Evolutionary conservation across 2,888 invertebrate genomes (phyloP).

Genomic region (Philopedon plagiatum): DNA sequence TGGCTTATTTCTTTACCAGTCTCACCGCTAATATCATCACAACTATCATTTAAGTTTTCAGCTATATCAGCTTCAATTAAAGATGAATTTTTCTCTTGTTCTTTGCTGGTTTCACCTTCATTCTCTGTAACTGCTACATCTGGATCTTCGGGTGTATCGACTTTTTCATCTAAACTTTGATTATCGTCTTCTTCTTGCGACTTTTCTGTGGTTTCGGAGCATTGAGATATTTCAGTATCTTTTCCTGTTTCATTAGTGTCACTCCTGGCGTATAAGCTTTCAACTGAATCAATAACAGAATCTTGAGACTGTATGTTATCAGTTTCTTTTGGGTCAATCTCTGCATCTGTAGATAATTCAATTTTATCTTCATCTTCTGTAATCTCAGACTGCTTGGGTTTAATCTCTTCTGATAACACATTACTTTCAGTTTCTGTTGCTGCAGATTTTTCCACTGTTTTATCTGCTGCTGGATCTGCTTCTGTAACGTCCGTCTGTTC

Average conservation of each 20-base stretch:
- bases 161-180: not conserved
- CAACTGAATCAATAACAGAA: not conserved
- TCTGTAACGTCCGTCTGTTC: not conserved
- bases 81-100: not conserved
- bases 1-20: not conserved
- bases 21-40: not conserved
- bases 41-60: not conserved
- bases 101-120: constrained; percentile 1
- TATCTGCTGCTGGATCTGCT: not conserved
- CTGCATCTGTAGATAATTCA: not conserved
- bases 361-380: not conserved
- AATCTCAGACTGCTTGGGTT: not conserved
- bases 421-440: not conserved
- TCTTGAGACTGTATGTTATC: not conserved
- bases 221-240: not conserved
- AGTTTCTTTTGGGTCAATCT: not conserved
- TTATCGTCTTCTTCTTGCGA: not conserved
- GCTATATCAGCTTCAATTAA: not conserved
- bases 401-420: not conserved
- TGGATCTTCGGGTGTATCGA: not conserved
- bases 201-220: not conserved
- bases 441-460: not conserved
- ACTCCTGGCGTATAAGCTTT: not conserved
- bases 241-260: not conserved
- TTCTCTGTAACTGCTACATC: not conserved